These are phyloP conservation scores for Epizoanthus ramosus DNA, from an alignment of 92 coral and sea anemone genomes.

Conservation along the genomic window DNA sequence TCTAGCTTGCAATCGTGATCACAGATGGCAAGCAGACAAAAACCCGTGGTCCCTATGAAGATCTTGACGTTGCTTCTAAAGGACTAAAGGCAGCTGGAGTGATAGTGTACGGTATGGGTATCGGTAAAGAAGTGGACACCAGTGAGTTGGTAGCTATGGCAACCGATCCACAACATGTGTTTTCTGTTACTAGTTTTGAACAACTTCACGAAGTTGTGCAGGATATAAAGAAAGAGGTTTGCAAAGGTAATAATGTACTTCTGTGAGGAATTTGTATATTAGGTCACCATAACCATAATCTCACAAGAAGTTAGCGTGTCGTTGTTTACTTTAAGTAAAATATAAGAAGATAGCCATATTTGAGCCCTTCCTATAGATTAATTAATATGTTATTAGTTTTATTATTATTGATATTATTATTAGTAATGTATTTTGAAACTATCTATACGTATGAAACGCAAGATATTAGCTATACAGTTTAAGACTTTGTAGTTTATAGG, in stretches of 20 bases:
- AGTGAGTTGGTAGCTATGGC: slow-evolving; percentile 21
- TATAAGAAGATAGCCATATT: too few species aligned
- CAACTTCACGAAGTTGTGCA: slow-evolving; percentile 3
- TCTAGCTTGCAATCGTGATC: slow-evolving; percentile 21
- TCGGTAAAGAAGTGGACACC: slow-evolving; percentile 2
- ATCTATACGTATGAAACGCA: too few species aligned
- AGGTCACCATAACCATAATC: too few species aligned
- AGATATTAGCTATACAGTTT: too few species aligned
- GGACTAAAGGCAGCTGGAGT: slow-evolving; percentile 25
- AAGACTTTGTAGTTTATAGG: too few species aligned
- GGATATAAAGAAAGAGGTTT: slow-evolving; percentile 21
- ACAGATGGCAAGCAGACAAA: slow-evolving; percentile 37
- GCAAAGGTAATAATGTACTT: slow-evolving; percentile 10
- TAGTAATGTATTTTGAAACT: too few species aligned
- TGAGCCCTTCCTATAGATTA: too few species aligned
- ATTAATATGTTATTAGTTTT: too few species aligned
- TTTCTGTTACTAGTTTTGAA: neutral
- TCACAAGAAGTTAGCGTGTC: too few species aligned
- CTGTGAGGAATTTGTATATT: neutral
- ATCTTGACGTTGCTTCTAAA: slow-evolving; percentile 16
- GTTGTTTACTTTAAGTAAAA: too few species aligned
- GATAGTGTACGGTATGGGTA: slow-evolving; percentile 28
- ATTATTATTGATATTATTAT: too few species aligned
- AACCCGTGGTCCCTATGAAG: slow-evolving; percentile 16
- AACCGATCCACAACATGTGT: slow-evolving; percentile 32